Conservation (phyloP, 1,140 invertebrate species). For the Calliphora vicina region DNA sequence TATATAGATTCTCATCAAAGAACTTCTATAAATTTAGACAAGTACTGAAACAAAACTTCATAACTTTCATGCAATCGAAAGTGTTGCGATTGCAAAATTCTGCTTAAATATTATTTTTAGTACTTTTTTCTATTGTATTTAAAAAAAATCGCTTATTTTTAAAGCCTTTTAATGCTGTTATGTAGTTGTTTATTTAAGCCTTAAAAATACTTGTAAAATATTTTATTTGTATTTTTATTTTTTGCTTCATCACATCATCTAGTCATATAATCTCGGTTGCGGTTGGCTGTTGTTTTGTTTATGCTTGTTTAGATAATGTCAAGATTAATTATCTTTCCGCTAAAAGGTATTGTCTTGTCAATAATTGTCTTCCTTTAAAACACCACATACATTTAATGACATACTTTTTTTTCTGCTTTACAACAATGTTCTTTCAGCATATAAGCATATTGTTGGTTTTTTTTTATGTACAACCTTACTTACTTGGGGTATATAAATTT, state of each 20-base stretch:
- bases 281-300: conserved; percentile 24
- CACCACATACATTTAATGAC: conserved; percentile 21
- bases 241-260: not conserved
- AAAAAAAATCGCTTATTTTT: not conserved
- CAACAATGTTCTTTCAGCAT: too few species aligned
- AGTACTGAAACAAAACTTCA: too few species aligned
- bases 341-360: conserved; percentile 39
- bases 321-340: conserved; percentile 40
- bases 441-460: not conserved
- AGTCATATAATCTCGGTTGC: not conserved
- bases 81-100: too few species aligned
- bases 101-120: too few species aligned
- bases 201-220: not conserved
- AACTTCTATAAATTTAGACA: too few species aligned
- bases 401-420: not conserved
- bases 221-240: not conserved
- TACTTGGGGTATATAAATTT: not conserved
- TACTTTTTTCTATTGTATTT: too few species aligned
- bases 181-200: not conserved
- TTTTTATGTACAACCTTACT: not conserved
- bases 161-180: too few species aligned
- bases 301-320: conserved; percentile 40
- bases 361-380: conserved; percentile 38
- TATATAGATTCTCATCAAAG: too few species aligned
- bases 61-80: too few species aligned